Base-by-base conservation (phyloP, 2,888 invertebrate species). In the Holacanthella duospinosa region DNA sequence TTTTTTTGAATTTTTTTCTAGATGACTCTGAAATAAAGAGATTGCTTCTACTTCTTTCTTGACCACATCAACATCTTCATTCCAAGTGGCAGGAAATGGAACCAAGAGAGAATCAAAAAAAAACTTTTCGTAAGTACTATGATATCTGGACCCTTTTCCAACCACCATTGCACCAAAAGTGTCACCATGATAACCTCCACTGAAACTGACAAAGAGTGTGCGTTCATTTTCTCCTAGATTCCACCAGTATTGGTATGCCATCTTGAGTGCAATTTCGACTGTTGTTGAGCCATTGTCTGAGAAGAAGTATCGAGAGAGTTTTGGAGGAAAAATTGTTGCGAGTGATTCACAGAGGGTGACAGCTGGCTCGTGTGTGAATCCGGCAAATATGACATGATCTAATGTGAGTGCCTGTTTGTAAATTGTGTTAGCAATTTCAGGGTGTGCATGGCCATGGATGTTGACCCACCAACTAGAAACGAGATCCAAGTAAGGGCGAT, bases 121-220 rank as follows among this genome's bases (percentile, higher is more conserved):
- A 3, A 55, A 29, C 27, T 27, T 29, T 16, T 4, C 6, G 27
- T 9, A 55, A 6, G 55, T n/a, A 12, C 21, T 6, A 21, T 27
- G 27, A 26, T 12, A 26, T 12, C 27, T 16, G 16, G 25, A 29
- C 55, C 21, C 54, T 6, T 6, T 6, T 16, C 55, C 55, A 12
- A 55, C 55, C 24, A 6, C 19, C 55, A 55, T 55, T 29, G 55
- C 55, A 9, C 28, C 55, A 16, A 55, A 28, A 29, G 27, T 53
- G 21, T 53, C 54, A 6, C 54, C 54, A n/a, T 53, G 54, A n/a
- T 53, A 53, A n/a, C 54, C 25, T 6, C 25, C 25, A n/a, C 9
- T n/a, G 24, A 53, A 25, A 25, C 24, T 12, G 9, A 53, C 6
- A n/a, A 53, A 53, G 9, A 6, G 6, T 25, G 21, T 53, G 4